Base-by-base conservation (phyloP, 2,113 vertebrate genomes). In the Ranitomeya variabilis region DNA sequence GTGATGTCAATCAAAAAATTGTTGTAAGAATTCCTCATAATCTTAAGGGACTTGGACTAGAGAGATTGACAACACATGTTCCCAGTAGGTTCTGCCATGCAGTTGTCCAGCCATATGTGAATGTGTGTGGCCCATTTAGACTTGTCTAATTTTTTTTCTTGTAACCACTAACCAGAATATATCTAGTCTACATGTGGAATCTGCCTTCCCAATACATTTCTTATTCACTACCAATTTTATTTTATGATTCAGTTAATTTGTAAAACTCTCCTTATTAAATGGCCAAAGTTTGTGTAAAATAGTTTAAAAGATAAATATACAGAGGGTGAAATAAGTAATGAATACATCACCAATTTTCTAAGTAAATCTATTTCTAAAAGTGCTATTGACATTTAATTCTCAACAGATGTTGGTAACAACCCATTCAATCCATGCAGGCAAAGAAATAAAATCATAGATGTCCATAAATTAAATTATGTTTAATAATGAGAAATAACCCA, bases 61-160 rank as follows among this genome's bases (percentile, higher is more conserved):
- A 67, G 81, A 52, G 81, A 83, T 83, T 83, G 81, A 83, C 81
- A 83, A 66, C 81, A 83, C 45, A 83, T 83, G 81, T 83, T 83
- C 81, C 62, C 60, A 67, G 64, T 67, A 67, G 81, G 81, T 83
- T 83, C 62, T 67, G 81, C 62, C 31, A 51, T 83, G 37, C 62
- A 83, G 21, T 83, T 69, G 81, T 67, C 81, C 81, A 67, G 81
- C 81, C 81, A 83, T 83, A 83, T 83, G 81, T 83, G 81, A 67
- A 52, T 67, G 81, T 83, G 81, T 83, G 81, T 83, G 81, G 81
- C 62, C 81, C 37, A 83, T 31, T 67, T 52, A 60, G 79, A 26
- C 79, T 37, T 31, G 1, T 23, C 16, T 15, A 26, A 31, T 78
- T 26, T 26, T 80, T 62, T 81, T 37, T 45, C 26, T 60, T 62